Evolutionary conservation across 2,888 invertebrate genomes (phyloP).

Genomic region (Patella depressa): DNA sequence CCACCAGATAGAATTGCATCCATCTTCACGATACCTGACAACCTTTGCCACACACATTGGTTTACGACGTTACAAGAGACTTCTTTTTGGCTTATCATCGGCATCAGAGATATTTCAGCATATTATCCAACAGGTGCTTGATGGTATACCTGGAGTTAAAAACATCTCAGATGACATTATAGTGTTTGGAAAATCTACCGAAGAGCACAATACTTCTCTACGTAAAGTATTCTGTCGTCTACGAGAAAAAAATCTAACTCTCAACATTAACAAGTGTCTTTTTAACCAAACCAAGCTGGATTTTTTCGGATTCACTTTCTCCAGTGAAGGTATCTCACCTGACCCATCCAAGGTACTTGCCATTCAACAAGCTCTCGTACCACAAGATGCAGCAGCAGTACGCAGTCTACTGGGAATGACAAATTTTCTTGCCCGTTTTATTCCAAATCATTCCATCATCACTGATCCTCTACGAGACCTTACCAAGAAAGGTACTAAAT

Average conservation of each 20-base stretch:
- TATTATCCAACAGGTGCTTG: slow-evolving; percentile 63
- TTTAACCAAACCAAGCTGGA: neutral
- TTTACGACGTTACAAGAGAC: slow-evolving; percentile 27
- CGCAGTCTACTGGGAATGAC: slow-evolving; percentile 31
- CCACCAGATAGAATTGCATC: slow-evolving; percentile 43
- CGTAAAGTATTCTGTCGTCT: slow-evolving; percentile 38
- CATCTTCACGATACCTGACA: slow-evolving; percentile 34
- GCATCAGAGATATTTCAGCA: slow-evolving; percentile 72
- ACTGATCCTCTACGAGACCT: too few species aligned
- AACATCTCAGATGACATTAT: slow-evolving; percentile 70
- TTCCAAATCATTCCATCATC: slow-evolving; percentile 34
- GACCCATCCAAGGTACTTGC: slow-evolving; percentile 1
- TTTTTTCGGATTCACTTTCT: neutral
- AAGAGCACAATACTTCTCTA: slow-evolving; percentile 59
- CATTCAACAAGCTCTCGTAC: neutral
- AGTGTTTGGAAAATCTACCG: slow-evolving; percentile 52
- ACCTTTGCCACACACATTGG: slow-evolving; percentile 23
- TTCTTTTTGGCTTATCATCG: slow-evolving; percentile 52
- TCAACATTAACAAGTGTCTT: neutral
- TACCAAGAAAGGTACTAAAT: slow-evolving; percentile 33
- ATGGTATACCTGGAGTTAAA: slow-evolving; percentile 59
- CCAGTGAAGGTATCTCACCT: slow-evolving; percentile 8
- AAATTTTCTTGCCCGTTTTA: slow-evolving; percentile 34
- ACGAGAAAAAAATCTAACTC: neutral
- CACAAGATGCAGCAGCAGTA: slow-evolving; percentile 22